Conservation (phyloP, 2,113 vertebrate species). For the Scartelaos histophorus region DNA sequence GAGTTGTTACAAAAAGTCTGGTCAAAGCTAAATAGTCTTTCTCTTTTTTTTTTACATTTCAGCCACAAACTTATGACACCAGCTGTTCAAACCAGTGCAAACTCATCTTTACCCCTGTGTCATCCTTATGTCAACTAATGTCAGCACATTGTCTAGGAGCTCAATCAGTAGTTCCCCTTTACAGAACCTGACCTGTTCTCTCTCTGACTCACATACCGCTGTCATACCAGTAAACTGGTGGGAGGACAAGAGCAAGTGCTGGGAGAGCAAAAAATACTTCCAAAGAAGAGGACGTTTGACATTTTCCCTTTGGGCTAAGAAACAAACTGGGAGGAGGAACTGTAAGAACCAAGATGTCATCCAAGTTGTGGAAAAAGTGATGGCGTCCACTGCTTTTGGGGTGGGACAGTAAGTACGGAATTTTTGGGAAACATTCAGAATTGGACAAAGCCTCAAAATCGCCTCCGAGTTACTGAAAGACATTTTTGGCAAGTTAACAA, state of each 20-base stretch:
- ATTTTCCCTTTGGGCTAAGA: conserved; percentile 26
- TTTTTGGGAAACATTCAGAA: conserved; percentile 24
- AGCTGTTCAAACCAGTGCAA: conserved; percentile 21
- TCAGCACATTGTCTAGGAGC: conserved; percentile 38
- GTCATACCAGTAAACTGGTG: background rate
- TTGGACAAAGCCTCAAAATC: conserved; percentile 13
- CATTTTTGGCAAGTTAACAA: conserved; percentile 41
- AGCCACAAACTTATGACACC: background rate
- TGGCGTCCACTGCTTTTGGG: conserved; percentile 25
- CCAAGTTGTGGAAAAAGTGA: conserved; percentile 41
- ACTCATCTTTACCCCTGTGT: background rate
- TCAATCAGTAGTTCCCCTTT: conserved; percentile 29
- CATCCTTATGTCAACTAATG: conserved; percentile 11
- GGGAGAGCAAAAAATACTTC: background rate
- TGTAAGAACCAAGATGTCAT: conserved; percentile 38
- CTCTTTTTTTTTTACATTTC: background rate
- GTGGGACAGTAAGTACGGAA: conserved; percentile 21
- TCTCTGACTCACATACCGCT: conserved; percentile 26
- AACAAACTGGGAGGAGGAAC: conserved; percentile 29
- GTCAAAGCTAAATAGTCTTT: background rate
- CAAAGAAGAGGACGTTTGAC: conserved; percentile 7
- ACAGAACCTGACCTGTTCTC: conserved; percentile 38
- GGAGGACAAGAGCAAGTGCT: conserved; percentile 5
- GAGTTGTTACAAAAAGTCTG: background rate
- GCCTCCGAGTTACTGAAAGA: background rate